Base-by-base conservation (phyloP, 2,888 invertebrate genomes). In the Buathra laborator region DNA sequence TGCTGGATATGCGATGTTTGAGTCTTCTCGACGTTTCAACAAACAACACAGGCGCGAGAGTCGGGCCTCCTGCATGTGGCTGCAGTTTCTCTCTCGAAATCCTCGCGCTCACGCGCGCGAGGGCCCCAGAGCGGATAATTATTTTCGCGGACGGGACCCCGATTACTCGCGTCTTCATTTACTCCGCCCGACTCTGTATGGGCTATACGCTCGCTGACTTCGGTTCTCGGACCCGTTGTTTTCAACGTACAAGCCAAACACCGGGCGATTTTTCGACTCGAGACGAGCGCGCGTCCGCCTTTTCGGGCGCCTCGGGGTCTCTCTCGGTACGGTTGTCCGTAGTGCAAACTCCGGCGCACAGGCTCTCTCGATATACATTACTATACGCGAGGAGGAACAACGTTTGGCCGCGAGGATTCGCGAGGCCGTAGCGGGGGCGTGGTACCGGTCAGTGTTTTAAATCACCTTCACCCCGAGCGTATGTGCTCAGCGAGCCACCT, bases 131-230 rank as follows among this genome's bases (percentile, higher is more conserved):
- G 92, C 92, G 91, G 92, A 91, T 93, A 92, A 93, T 92, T 93
- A 93, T 93, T 93, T 93, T 93, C 89, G 89, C 89, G 86, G 86
- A 88, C 88, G 87, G 86, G 81, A 85, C 87, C 88, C 86, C 90
- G 90, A 91, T 92, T 90, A 90, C 88, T 91, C 92, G 93, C 91
- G 90, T 93, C 93, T 93, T 93, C 93, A 93, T 93, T 93, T 92
- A 90, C 91, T 88, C 85, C 83, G 83, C 87, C 86, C 87, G 83
- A 80, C 90, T 53, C 14, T 74, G 68, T 32, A 62, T 79, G 82
- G 83, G 56, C 56, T 81, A 83, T 71, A 74, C 66, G 62, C 46
- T n/a, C 66, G 62, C 53, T n/a, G 44, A 32, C 19, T 53, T 32
- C 44, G 89, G 90, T 72, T 46, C 78, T 37, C 70, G 68, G 53